Evolutionary conservation across 2,113 vertebrate species (phyloP), one percentile per base, ranked within the genome.

Genomic region (Oncorhynchus keta): DNA sequence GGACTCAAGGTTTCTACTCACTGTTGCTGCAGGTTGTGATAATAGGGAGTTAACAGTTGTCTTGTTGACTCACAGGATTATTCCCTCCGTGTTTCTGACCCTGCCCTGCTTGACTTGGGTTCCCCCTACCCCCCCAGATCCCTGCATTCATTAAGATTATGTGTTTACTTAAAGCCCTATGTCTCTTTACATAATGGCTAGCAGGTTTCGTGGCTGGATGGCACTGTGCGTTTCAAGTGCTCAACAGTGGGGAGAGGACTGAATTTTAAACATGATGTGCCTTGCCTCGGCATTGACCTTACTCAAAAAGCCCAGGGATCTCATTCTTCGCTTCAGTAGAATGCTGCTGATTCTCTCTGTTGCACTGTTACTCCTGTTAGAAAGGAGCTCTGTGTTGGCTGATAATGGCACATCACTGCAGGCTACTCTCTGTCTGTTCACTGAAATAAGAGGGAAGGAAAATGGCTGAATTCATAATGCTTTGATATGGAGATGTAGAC

Each of bases 401-500:
- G 82, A 88, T 83, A 86, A 84, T 76, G 76, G 89, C 84, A 74
- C 88, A 89, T 92, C 93, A 92, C 93, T 94, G 87, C 90, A 90
- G 91, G 91, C 92, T 91, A 89, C 89, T 75, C 83, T 85, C 85
- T 89, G 86, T 92, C 88, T 91, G 80, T 90, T 93, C 90, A 91
- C 76, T 86, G 86, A 92, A 90, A 90, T 45, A 82, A 78, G 84
- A 83, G 77, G 80, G 32, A 8, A 81, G 78, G 77, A 68, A 95
- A 95, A 91, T 89, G 92, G 84, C 91, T 96, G 92, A 94, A 95
- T 95, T 95, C 91, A 81, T 92, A 86, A 85, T 85, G 88, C 94
- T 97, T 97, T 96, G 84, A 96, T 92, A 95, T 94, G 93, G 92
- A 95, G 94, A 94, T 94, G 91, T 88, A 88, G 83, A 88, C 81